These are phyloP conservation scores for Rutpela maculata DNA, from an alignment of 2,888 invertebrate species.

Conservation along the genomic window DNA sequence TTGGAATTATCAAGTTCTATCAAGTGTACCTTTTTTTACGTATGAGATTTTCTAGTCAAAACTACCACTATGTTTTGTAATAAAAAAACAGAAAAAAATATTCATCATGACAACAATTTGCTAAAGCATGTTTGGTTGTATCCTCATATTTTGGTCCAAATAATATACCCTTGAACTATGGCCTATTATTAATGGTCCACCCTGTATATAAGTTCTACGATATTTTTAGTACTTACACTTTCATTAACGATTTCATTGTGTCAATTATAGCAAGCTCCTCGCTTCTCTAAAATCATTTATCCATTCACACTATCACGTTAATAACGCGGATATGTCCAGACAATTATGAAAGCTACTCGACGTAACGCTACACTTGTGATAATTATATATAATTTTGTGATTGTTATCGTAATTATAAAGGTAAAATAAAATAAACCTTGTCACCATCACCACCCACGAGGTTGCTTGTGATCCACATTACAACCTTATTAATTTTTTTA, in stretches of 20 bases:
- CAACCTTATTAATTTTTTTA: not conserved
- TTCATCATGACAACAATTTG: no score
- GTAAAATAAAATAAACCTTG: no score
- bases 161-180: no score
- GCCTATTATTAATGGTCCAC: no score
- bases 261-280: not conserved
- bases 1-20: no score
- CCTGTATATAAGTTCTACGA: no score
- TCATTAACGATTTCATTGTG: constrained; percentile 2
- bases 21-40: no score
- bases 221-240: constrained; percentile 4
- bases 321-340: not conserved
- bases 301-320: not conserved
- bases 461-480: not conserved
- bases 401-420: not conserved
- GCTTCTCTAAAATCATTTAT: not conserved
- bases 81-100: no score
- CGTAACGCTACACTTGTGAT: not conserved
- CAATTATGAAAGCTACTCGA: not conserved
- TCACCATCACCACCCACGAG: not conserved
- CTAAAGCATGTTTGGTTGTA: no score
- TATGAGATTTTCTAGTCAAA: no score
- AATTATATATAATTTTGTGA: not conserved
- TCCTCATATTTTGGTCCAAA: no score
- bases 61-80: no score